Conservation (phyloP, 2,888 invertebrate genomes). For the Melieria omissa region DNA sequence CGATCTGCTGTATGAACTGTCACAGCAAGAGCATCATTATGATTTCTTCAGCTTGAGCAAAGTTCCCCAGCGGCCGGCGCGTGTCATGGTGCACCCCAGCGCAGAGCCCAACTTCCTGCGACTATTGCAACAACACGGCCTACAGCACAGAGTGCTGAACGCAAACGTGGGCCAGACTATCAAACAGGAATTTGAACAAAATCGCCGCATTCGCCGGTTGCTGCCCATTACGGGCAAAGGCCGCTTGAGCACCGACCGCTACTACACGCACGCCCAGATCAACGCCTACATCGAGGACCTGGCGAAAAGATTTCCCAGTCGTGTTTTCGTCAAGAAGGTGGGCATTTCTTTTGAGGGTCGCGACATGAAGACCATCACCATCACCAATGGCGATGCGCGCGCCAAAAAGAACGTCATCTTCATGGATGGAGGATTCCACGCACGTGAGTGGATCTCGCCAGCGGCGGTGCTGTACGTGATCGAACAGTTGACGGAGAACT, state of each 20-base stretch:
- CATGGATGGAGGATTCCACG: constrained; percentile 72
- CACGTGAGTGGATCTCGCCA: constrained; percentile 76
- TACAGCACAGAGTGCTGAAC: constrained; percentile 48
- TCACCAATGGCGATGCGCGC: constrained; percentile 68
- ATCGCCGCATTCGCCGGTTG: constrained; percentile 44
- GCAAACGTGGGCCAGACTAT: constrained; percentile 50
- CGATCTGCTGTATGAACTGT: constrained; percentile 44
- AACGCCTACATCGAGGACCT: constrained; percentile 68
- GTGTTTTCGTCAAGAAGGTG: constrained; percentile 70
- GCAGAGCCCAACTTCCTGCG: constrained; percentile 46
- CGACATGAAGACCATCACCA: constrained; percentile 71
- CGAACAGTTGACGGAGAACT: constrained; percentile 70
- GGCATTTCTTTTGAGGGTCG: constrained; percentile 73
- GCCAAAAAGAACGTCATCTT: constrained; percentile 68
- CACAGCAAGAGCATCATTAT: constrained; percentile 44
- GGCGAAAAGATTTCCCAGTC: constrained; percentile 67
- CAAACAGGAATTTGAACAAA: constrained; percentile 48
- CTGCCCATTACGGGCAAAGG: constrained; percentile 51
- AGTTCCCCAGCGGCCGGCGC: constrained; percentile 42
- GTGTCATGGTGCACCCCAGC: constrained; percentile 52
- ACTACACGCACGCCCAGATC: constrained; percentile 65
- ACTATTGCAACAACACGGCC: constrained; percentile 38
- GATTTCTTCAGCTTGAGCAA: constrained; percentile 53
- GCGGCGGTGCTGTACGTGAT: constrained; percentile 72
- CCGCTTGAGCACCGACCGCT: constrained; percentile 53